phyloP scores from a whole-genome alignment of 2,113 vertebrate genomes.

The Passer domesticus region DNA sequence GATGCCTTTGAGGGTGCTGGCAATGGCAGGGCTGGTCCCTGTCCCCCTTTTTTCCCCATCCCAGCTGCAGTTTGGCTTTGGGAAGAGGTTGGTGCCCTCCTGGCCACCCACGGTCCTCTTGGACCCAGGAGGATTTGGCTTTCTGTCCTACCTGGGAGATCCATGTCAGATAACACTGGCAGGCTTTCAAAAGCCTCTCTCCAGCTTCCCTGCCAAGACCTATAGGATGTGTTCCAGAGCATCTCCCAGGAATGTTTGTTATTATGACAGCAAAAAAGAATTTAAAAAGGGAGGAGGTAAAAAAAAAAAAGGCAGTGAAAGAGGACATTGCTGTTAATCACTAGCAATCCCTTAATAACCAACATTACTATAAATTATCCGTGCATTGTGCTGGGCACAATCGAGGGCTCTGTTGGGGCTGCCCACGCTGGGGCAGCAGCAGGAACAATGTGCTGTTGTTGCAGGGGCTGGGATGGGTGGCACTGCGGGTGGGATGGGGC shows the following conservation, averaged over 20 bases:
- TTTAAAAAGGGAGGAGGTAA: fast-evolving
- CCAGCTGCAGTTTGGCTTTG: background rate
- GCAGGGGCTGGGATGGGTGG: slow-evolving; percentile 27
- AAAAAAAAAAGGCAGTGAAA: background rate
- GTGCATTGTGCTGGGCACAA: slow-evolving; percentile 63
- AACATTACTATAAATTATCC: slow-evolving; percentile 67
- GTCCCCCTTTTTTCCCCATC: background rate
- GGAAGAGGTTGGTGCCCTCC: background rate
- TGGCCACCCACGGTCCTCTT: background rate
- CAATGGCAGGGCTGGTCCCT: background rate
- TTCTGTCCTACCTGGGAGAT: background rate
- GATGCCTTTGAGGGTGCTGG: background rate
- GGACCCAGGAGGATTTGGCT: slow-evolving; percentile 18
- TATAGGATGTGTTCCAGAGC: slow-evolving; percentile 66
- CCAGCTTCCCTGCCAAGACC: slow-evolving; percentile 43
- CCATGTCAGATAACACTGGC: slow-evolving; percentile 27
- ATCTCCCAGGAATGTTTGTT: slow-evolving; percentile 61
- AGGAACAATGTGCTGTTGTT: slow-evolving; percentile 62
- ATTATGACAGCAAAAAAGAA: slow-evolving; percentile 1
- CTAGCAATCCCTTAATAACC: slow-evolving; percentile 73
- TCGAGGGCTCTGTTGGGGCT: slow-evolving; percentile 53
- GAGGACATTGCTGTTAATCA: slow-evolving; percentile 62
- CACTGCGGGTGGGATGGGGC: background rate
- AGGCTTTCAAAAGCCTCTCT: slow-evolving; percentile 22
- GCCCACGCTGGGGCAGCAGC: slow-evolving; percentile 3